A percentile compares a stretch with the other conserved stretches of the same genome.
Conservation (phyloP, 1,140 invertebrate genomes). For the Heliconius nattereri region DNA sequence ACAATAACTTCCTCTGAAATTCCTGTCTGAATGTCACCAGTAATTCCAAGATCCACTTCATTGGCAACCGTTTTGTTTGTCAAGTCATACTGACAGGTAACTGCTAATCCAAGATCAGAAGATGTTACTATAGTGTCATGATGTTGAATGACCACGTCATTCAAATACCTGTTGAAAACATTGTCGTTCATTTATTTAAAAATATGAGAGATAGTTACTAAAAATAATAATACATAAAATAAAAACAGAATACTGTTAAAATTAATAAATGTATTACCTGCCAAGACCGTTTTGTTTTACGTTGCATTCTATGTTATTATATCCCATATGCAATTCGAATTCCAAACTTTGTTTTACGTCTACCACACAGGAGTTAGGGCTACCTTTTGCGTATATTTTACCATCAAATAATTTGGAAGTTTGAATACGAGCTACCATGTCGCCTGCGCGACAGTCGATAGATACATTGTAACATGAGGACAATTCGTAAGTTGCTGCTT, state of each 20-base stretch:
- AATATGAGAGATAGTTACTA: background rate
- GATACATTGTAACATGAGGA: conserved; percentile 97
- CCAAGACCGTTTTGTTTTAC: conserved; percentile 92
- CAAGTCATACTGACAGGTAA: conserved; percentile 96
- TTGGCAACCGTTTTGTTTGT: conserved; percentile 96
- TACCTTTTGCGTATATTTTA: conserved; percentile 96
- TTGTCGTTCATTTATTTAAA: background rate
- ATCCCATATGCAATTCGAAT: conserved; percentile 94
- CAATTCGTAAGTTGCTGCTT: conserved; percentile 94
- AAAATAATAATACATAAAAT: background rate
- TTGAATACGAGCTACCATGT: conserved; percentile 95
- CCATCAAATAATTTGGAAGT: conserved; percentile 96
- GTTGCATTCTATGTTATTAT: conserved; percentile 95
- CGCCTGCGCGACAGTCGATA: conserved; percentile 94
- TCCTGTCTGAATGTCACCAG: conserved; percentile 90
- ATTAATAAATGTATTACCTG: conserved; percentile 69
- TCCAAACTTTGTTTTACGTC: conserved; percentile 92
- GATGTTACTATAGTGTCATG: conserved; percentile 97
- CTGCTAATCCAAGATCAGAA: conserved; percentile 93
- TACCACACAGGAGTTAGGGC: conserved; percentile 94
- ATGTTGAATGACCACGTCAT: conserved; percentile 96
- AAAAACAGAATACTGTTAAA: background rate
- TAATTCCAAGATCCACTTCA: conserved; percentile 94
- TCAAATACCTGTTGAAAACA: conserved; percentile 84
- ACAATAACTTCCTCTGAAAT: conserved; percentile 92